Evolutionary conservation across 2,888 invertebrate genomes (phyloP).

Genomic region (Allolobophora icterica): DNA sequence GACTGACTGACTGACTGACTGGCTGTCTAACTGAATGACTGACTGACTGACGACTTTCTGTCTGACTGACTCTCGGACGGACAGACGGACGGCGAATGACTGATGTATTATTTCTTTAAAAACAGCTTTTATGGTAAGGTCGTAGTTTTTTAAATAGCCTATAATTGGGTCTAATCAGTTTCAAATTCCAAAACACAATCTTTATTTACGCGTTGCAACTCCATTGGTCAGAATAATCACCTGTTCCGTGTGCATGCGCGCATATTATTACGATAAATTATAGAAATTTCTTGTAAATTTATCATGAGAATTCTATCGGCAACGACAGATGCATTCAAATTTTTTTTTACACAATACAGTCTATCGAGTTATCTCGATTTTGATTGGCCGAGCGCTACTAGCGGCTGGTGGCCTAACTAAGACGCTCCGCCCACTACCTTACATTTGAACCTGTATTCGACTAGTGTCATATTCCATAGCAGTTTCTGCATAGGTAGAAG

Average conservation of each 20-base stretch:
- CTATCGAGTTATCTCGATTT: neutral
- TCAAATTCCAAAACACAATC: neutral
- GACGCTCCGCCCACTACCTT: neutral
- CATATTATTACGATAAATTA: slow-evolving; percentile 17
- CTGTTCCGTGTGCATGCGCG: neutral
- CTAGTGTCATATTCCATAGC: neutral
- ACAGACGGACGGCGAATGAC: neutral
- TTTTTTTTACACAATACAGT: neutral
- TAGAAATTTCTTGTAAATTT: neutral
- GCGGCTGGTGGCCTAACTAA: neutral
- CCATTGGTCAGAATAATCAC: neutral
- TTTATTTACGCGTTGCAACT: neutral
- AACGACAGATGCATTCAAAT: neutral
- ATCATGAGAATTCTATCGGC: neutral
- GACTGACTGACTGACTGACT: neutral
- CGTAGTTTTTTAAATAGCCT: neutral
- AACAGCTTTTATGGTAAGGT: neutral
- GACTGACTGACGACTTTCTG: too few relatives aligned
- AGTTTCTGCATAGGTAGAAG: neutral
- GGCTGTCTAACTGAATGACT: too few relatives aligned
- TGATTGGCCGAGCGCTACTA: neutral
- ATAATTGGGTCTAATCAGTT: neutral
- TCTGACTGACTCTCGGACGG: neutral
- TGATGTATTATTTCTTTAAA: neutral
- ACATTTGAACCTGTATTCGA: neutral